Evolutionary conservation across 1,140 invertebrate species (phyloP), one percentile per base, ranked within the genome.

Genomic region (Sipha flava): DNA sequence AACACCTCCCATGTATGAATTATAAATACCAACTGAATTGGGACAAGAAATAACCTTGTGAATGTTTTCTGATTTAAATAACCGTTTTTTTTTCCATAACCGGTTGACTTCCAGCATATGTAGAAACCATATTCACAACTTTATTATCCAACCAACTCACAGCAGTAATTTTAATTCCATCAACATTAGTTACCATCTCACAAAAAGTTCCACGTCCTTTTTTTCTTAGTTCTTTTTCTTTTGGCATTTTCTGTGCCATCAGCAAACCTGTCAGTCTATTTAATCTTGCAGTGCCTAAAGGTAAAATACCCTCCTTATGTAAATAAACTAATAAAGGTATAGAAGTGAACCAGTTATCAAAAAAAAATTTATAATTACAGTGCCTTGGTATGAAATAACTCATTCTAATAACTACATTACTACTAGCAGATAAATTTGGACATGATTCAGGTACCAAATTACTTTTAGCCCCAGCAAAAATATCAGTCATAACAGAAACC

Each of bases 291-390:
- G 83, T 83, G 16, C 83, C 83, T 47, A 84, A 57, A 21, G 66
- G 59, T 14, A 82, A 77, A 79, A 83, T 84, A 23, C 82, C 83
- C 80, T 83, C 64, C 81, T 83, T 83, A 21, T 81, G 80, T 23
- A 84, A 59, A 83, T 81, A 81, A 26, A 57, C 80, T 34, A 84
- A 43, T 14, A 85, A 45, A 57, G 26, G 80, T 18, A 83, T 45
- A 75, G 81, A 83, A 9, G 84, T 85, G 79, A 83, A 85, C 52
- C 83, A 85, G 77, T 85, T 85, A 49, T 85, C 83, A 82, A 84
- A 84, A 81, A 80, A 84, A n/a, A 84, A 47, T 73, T 79, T 81
- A 66, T 82, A 84, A 77, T 84, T 80, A 43, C 66, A 45, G 23
- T 68, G 18, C 16, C 68, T 72, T 52, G 82, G 82, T 14, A 82